Evolutionary conservation across 2,888 invertebrate genomes (phyloP).

Genomic region (Eulithis prunata): DNA sequence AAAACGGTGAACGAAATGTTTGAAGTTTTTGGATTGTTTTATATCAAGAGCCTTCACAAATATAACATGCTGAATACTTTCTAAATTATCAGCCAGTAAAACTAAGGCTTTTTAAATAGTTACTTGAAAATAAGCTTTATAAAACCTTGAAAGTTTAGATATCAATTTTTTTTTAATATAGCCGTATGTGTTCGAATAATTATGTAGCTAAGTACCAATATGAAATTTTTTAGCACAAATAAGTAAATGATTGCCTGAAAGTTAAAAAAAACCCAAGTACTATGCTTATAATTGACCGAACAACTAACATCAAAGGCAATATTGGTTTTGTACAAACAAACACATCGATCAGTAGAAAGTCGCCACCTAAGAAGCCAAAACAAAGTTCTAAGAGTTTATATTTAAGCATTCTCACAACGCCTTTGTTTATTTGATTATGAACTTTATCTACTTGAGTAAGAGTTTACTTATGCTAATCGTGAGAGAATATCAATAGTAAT

Average conservation of each 20-base stretch:
- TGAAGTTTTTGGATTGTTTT: conserved; percentile 6
- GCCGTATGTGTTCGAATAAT: no score
- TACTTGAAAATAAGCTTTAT: no score
- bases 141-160: no score
- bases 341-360: conserved; percentile 56
- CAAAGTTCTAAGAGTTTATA: conserved; percentile 67
- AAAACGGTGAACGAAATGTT: conserved; percentile 10
- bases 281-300: conserved; percentile 24
- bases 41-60: background rate
- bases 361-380: conserved; percentile 76
- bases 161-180: no score
- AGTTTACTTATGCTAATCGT: background rate
- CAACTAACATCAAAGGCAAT: conserved; percentile 53
- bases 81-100: no score
- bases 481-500: background rate
- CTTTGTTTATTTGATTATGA: conserved; percentile 70
- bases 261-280: no score
- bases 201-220: no score
- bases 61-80: background rate
- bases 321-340: conserved; percentile 55
- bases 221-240: no score
- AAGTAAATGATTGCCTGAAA: no score
- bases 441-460: conserved; percentile 45
- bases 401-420: conserved; percentile 67
- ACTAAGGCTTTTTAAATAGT: no score